Percentiles rank a stretch among this genome's conserved stretches.
Evolutionary conservation across 2,888 invertebrate genomes (phyloP).

Genomic region (Galerucella pusilla): DNA sequence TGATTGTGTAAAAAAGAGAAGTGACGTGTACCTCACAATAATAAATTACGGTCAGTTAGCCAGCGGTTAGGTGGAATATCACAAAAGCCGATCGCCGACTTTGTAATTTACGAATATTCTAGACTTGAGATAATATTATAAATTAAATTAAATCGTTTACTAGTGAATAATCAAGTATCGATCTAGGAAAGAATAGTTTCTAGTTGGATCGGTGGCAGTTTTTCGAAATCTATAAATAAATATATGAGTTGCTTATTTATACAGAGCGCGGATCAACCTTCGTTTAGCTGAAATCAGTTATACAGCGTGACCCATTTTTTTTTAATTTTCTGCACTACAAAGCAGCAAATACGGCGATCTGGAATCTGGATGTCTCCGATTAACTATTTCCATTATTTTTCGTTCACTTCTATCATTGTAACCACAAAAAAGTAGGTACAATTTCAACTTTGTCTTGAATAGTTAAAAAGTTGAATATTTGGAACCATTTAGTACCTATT

Average conservation of each 20-base stretch:
- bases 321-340: too few species aligned
- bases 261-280: too few species aligned
- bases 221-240: constrained; percentile 1
- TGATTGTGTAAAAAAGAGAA: constrained; percentile 54
- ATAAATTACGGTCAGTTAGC: constrained; percentile 56
- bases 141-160: constrained; percentile 49
- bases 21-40: constrained; percentile 54
- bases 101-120: constrained; percentile 56
- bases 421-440: too few species aligned
- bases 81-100: constrained; percentile 57
- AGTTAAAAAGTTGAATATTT: too few species aligned
- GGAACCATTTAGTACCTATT: too few species aligned
- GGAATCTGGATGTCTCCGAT: too few species aligned
- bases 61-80: constrained; percentile 55
- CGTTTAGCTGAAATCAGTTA: too few species aligned
- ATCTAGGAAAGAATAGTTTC: constrained; percentile 31
- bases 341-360: too few species aligned
- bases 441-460: too few species aligned
- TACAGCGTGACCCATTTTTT: too few species aligned
- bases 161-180: constrained; percentile 38
- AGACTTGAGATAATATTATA: constrained; percentile 49
- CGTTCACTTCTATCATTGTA: too few species aligned
- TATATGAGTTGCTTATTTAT: background rate
- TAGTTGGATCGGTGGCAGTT: constrained; percentile 17
- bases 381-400: too few species aligned